Evolutionary conservation across 2,888 invertebrate species (phyloP).

Genomic region (Drosophila quinaria): DNA sequence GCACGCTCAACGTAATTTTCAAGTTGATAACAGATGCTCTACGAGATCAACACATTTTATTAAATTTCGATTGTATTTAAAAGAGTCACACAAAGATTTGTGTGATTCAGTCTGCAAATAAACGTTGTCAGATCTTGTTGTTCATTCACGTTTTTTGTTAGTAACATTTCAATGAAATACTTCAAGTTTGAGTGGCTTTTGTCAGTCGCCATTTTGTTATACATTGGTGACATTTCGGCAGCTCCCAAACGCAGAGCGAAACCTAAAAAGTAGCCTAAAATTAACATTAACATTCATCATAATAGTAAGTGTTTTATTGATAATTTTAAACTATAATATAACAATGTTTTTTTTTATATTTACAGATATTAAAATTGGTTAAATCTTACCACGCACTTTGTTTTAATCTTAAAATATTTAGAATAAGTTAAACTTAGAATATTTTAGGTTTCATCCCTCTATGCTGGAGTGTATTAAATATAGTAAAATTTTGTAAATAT

Average conservation of each 20-base stretch:
- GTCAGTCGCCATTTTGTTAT: slow-evolving; percentile 31
- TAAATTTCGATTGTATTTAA: slow-evolving; percentile 23
- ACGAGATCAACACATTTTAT: slow-evolving; percentile 21
- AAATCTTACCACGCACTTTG: neutral
- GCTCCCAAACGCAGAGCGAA: slow-evolving; percentile 52
- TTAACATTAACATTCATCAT: slow-evolving; percentile 64
- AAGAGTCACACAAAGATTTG: slow-evolving; percentile 14
- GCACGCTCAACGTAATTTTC: slow-evolving; percentile 27
- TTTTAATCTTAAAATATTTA: neutral
- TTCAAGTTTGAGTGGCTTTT: slow-evolving; percentile 55
- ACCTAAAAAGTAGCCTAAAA: slow-evolving; percentile 41
- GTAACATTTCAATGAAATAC: slow-evolving; percentile 51
- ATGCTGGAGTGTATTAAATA: neutral
- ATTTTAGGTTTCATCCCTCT: slow-evolving; percentile 3
- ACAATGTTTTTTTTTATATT: neutral
- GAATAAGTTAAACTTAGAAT: slow-evolving; percentile 11
- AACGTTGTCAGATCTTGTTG: neutral
- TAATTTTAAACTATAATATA: neutral
- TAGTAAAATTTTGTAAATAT: slow-evolving; percentile 1
- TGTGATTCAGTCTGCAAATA: slow-evolving; percentile 26
- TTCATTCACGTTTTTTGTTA: neutral
- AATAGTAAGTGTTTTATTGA: slow-evolving; percentile 49
- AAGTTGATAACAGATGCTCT: slow-evolving; percentile 44
- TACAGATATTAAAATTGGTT: slow-evolving; percentile 67
- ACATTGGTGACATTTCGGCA: slow-evolving; percentile 28